A percentile compares a stretch with the other conserved stretches of the same genome.
Conservation (phyloP, 1,140 invertebrate species). For the Zaprionus davidi region DNA sequence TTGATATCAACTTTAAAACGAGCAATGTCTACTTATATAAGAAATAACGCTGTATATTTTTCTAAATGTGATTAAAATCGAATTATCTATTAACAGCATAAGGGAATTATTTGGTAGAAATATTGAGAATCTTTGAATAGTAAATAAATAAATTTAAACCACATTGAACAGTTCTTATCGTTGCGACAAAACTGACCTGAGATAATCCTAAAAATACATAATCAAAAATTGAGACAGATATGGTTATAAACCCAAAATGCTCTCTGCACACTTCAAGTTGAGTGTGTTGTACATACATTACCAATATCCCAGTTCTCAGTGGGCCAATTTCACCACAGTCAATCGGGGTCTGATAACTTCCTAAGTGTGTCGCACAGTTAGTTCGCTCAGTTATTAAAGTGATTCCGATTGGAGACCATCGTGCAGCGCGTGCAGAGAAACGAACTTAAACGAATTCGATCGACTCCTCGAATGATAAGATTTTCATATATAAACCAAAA, state of each 20-base stretch:
- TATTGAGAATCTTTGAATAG: not conserved
- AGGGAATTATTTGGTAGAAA: not conserved
- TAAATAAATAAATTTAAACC: not conserved
- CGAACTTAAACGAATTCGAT: not conserved
- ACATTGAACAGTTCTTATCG: not conserved
- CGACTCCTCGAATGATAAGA: slow-evolving; percentile 49
- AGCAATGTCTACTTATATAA: slow-evolving; percentile 53
- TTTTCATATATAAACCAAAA: slow-evolving; percentile 31
- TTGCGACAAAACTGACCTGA: not conserved
- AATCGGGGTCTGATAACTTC: slow-evolving; percentile 28
- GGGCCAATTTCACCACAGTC: slow-evolving; percentile 38
- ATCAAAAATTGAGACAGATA: not conserved
- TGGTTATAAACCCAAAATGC: not conserved
- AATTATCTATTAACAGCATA: slow-evolving; percentile 3
- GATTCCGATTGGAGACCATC: slow-evolving; percentile 21
- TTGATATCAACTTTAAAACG: slow-evolving; percentile 46
- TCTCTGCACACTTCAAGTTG: not conserved
- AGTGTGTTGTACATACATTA: slow-evolving; percentile 4
- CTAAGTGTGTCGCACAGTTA: slow-evolving; percentile 34
- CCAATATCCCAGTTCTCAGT: not conserved
- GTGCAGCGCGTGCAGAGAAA: slow-evolving; percentile 19
- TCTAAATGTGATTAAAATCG: slow-evolving; percentile 74
- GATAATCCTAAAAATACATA: not conserved
- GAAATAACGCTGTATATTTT: slow-evolving; percentile 75
- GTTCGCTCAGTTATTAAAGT: slow-evolving; percentile 44